Percentiles rank a stretch among this genome's conserved stretches.
These are phyloP conservation scores for Poecilobothrus nobilitatus DNA, from an alignment of 2,888 invertebrate species.

Conservation along the genomic window DNA sequence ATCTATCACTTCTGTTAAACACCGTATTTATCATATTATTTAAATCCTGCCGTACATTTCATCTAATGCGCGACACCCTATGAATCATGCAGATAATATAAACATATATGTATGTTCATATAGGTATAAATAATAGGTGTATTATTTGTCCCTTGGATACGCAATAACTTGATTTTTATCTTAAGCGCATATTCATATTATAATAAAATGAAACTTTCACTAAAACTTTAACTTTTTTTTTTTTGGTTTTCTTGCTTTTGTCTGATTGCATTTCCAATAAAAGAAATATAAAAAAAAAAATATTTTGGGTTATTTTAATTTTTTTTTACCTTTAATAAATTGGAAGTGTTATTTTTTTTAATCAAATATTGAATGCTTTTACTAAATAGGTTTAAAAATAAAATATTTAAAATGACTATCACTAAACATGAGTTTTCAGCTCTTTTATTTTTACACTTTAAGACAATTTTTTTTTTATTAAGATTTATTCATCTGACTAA, in stretches of 20 bases:
- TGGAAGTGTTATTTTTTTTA: background rate
- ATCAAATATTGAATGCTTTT: background rate
- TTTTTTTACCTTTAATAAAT: background rate
- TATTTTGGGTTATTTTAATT: too few relatives aligned
- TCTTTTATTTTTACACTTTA: too few relatives aligned
- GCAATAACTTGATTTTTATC: background rate
- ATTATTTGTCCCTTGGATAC: conserved; percentile 1
- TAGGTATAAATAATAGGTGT: background rate
- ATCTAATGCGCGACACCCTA: too few relatives aligned
- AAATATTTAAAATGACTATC: background rate
- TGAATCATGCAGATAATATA: too few relatives aligned
- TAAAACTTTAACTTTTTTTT: background rate
- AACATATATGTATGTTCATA: too few relatives aligned
- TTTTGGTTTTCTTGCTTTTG: background rate
- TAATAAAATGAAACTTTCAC: background rate
- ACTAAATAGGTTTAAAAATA: background rate
- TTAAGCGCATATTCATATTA: background rate
- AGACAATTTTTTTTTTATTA: too few relatives aligned
- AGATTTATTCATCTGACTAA: too few relatives aligned
- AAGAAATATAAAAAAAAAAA: background rate
- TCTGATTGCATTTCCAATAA: background rate
- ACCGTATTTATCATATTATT: too few relatives aligned
- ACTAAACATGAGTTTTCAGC: too few relatives aligned
- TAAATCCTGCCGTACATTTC: too few relatives aligned
- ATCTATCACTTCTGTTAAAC: too few relatives aligned